phyloP scores from a whole-genome alignment of 2,113 vertebrate genomes.

The Gila orcuttii region DNA sequence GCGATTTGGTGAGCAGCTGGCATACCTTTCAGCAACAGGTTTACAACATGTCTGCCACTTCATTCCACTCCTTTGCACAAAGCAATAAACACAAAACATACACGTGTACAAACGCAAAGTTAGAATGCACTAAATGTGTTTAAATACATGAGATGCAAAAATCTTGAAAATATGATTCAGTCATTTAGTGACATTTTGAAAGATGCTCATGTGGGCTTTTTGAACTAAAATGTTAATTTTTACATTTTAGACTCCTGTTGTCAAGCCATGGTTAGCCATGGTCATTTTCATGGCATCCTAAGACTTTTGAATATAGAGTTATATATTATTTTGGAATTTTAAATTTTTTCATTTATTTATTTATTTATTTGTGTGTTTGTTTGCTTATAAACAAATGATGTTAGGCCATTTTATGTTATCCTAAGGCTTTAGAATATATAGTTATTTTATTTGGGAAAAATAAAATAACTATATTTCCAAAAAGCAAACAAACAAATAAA shows the following conservation, averaged over 20 bases:
- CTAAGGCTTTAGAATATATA: background rate
- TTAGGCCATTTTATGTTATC: background rate
- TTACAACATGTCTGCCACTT: conserved; percentile 44
- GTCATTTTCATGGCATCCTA: background rate
- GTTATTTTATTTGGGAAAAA: background rate
- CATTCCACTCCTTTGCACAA: background rate
- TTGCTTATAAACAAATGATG: no score
- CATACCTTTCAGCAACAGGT: conserved; percentile 51
- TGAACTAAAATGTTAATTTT: no score
- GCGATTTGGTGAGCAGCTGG: conserved; percentile 56
- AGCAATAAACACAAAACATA: conserved; percentile 14
- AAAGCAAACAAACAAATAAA: no score
- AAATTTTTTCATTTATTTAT: no score
- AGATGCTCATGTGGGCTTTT: background rate
- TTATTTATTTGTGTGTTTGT: no score
- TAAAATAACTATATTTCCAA: no score
- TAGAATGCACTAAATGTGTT: background rate
- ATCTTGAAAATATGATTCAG: background rate
- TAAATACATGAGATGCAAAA: background rate
- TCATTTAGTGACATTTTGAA: background rate
- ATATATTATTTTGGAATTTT: background rate
- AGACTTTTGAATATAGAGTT: background rate
- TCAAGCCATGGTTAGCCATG: no score
- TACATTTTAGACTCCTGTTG: no score
- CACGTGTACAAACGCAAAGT: background rate